Conservation (phyloP, 2,888 invertebrate genomes). For the Spodoptera littoralis region DNA sequence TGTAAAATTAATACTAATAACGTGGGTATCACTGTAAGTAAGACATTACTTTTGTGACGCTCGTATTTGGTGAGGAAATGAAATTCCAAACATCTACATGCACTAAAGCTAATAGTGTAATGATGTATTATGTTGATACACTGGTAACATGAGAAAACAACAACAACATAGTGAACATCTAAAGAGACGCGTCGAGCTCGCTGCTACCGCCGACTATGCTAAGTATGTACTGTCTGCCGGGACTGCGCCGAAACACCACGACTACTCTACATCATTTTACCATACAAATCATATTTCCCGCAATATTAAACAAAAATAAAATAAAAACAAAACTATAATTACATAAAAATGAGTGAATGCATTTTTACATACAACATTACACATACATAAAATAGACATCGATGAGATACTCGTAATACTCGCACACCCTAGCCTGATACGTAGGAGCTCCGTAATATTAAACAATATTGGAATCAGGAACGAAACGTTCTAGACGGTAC, state of each 20-base stretch:
- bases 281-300: conserved; percentile 70
- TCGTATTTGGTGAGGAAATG: conserved; percentile 37
- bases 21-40: conserved; percentile 39
- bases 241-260: conserved; percentile 51
- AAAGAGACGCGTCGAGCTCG: conserved; percentile 23
- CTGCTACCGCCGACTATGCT: conserved; percentile 31
- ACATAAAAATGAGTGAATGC: conserved; percentile 72
- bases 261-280: conserved; percentile 61
- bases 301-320: conserved; percentile 64
- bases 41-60: conserved; percentile 46
- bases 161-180: conserved; percentile 31
- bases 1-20: conserved; percentile 44
- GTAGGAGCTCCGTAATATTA: conserved; percentile 52
- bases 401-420: conserved; percentile 66
- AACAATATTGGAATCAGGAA: conserved; percentile 59
- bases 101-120: conserved; percentile 52
- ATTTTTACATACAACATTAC: conserved; percentile 69
- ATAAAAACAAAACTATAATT: conserved; percentile 72
- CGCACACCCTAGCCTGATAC: conserved; percentile 63
- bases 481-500: conserved; percentile 61
- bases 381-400: conserved; percentile 67
- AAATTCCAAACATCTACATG: conserved; percentile 44
- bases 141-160: conserved; percentile 62
- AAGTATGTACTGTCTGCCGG: conserved; percentile 45
- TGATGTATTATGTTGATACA: conserved; percentile 49